Base-by-base conservation (phyloP, 2,113 vertebrate species). In the Aleadryas rufinucha region DNA sequence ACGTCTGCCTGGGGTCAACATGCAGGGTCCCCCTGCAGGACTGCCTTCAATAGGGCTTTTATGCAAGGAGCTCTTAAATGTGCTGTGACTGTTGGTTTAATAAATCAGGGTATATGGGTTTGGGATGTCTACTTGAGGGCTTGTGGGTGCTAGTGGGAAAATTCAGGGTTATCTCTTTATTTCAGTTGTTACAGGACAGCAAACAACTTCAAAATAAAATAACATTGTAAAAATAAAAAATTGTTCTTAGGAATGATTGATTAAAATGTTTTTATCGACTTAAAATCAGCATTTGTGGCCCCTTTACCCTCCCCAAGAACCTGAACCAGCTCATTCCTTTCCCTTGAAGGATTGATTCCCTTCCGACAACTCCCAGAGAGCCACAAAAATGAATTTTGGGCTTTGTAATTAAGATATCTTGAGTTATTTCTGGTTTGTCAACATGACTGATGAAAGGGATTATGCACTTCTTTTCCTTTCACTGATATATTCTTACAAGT, bases 361-460 rank as follows among this genome's bases (percentile, higher is more conserved):
- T 96, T 74, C 70, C 0, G 0, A 7, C 31, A 69, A 9, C 19
- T 75, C 59, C 68, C 0, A 1, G 92, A 88, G 93, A 95, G 68
- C 82, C 77, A 50, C 16, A 9, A 47, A 94, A 96, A 70, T 87
- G 78, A 93, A 88, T 93, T 96, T 74, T 1, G 4, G 78, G 44
- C 68, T 93, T 93, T 83, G 71, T 85, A 96, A 90, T 93, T 88
- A 94, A 96, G 92, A 10, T 63, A 52, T 10, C 63, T 90, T 16
- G 82, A 86, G 71, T 81, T 77, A 66, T 81, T 94, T 95, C 87
- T 92, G 82, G 70, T 94, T 90, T 96, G 63, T 90, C 87, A 74
- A 41, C 68, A 30, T 96, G 93, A 86, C 76, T 94, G 66, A 95
- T 90, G 85, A 52, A 60, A 63, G 44, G 50, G 27, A 2, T 61